A percentile compares a stretch with the other conserved stretches of the same genome.
phyloP scores from a whole-genome alignment of 2,797 vertebrate species.

The Hippocampus kuda region DNA sequence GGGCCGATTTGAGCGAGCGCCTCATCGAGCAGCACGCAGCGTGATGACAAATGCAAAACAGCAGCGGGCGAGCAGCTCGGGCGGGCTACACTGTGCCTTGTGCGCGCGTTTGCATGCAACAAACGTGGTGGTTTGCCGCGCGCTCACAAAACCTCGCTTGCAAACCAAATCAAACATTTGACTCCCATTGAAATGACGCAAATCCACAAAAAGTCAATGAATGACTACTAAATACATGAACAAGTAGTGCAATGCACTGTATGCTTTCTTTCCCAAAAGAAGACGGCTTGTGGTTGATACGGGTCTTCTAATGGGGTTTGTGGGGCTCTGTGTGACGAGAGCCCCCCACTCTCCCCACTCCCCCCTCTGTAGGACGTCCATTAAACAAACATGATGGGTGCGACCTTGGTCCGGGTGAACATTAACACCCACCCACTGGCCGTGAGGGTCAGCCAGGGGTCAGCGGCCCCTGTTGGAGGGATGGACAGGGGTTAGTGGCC shows the following conservation, averaged over 20 bases:
- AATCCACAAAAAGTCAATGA: background rate
- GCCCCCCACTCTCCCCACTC: background rate
- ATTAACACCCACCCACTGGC: constrained; percentile 60
- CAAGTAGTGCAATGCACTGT: background rate
- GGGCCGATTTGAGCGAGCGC: constrained; percentile 9
- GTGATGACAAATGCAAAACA: constrained; percentile 42
- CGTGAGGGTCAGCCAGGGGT: constrained; percentile 46
- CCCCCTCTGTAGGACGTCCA: constrained; percentile 38
- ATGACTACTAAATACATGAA: background rate
- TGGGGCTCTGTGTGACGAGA: constrained; percentile 20
- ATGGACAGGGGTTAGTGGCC: constrained; percentile 27
- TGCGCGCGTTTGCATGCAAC: constrained; percentile 41
- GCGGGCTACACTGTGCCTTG: constrained; percentile 14
- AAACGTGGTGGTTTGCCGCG: constrained; percentile 35
- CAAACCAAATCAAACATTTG: constrained; percentile 54
- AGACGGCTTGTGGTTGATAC: background rate
- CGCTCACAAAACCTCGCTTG: constrained; percentile 33
- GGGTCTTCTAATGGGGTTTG: background rate
- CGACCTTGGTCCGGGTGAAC: constrained; percentile 56
- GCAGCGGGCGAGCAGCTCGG: constrained; percentile 14
- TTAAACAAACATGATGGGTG: constrained; percentile 59
- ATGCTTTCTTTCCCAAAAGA: background rate
- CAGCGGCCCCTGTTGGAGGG: constrained; percentile 45
- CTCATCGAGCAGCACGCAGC: constrained; percentile 17
- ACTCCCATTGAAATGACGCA: constrained; percentile 32